phyloP scores from a whole-genome alignment of 1,140 invertebrate species.

The Xylocopa sonorina region DNA sequence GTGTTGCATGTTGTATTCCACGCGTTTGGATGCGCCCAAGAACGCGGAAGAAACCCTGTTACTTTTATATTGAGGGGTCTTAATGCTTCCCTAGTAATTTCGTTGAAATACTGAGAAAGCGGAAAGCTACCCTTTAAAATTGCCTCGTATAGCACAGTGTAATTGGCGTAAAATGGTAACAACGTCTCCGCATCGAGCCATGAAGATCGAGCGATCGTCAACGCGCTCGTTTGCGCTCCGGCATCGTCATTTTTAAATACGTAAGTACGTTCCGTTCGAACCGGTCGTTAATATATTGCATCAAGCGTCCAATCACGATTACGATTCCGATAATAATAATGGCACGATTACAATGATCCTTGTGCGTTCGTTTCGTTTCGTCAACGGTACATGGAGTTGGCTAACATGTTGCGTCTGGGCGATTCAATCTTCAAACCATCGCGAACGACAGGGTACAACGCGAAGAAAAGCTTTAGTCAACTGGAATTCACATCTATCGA shows the following conservation, averaged over 20 bases:
- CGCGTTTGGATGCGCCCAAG: too few species aligned
- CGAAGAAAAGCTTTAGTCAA: neutral
- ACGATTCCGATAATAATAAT: slow-evolving; percentile 52
- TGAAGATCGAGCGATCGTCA: neutral
- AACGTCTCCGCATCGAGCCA: too few species aligned
- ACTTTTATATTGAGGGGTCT: too few species aligned
- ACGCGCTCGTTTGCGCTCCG: neutral
- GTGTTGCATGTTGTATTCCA: too few species aligned
- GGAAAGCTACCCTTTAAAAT: too few species aligned
- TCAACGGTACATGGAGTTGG: neutral
- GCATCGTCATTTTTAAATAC: neutral
- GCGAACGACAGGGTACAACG: neutral
- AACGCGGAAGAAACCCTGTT: too few species aligned
- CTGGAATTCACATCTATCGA: too few species aligned
- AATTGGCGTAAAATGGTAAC: too few species aligned
- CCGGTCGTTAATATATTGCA: slow-evolving; percentile 43
- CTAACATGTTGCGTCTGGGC: too few species aligned
- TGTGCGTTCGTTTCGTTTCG: slow-evolving; percentile 54
- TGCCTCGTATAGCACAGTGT: too few species aligned
- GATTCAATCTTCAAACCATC: neutral
- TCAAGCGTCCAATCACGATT: slow-evolving; percentile 46
- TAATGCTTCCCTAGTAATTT: too few species aligned
- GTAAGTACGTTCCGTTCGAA: slow-evolving; percentile 49
- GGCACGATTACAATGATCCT: slow-evolving; percentile 65
- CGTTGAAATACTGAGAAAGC: too few species aligned